phyloP scores from a whole-genome alignment of 2,888 invertebrate species.

The Pegoplata infirma region DNA sequence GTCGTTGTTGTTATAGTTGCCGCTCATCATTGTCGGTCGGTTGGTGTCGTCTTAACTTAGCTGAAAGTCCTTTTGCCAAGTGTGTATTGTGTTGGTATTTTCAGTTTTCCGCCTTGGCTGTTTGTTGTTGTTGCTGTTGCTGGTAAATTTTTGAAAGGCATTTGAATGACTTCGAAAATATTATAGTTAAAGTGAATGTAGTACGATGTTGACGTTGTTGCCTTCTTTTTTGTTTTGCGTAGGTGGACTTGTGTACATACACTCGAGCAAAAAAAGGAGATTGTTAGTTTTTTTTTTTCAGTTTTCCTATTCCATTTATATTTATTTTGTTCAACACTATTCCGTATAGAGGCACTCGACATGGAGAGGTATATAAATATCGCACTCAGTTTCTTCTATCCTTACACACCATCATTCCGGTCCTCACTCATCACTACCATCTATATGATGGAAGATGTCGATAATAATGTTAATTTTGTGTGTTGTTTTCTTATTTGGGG shows the following conservation, averaged over 20 bases:
- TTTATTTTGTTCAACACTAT: slow-evolving; percentile 5
- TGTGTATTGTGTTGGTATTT: slow-evolving; percentile 8
- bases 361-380: neutral
- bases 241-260: slow-evolving; percentile 36
- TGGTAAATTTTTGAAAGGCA: slow-evolving; percentile 59
- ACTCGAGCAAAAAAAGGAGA: slow-evolving; percentile 7
- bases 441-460: slow-evolving; percentile 13
- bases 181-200: slow-evolving; percentile 31
- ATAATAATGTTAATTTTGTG: slow-evolving; percentile 4
- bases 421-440: no score
- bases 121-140: slow-evolving; percentile 37
- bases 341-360: no score
- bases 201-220: slow-evolving; percentile 16
- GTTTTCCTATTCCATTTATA: neutral
- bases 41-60: no score
- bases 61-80: slow-evolving; percentile 48
- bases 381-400: neutral
- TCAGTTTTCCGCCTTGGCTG: slow-evolving; percentile 30
- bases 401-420: no score
- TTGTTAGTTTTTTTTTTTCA: no score
- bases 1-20: no score
- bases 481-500: neutral
- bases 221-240: slow-evolving; percentile 29
- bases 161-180: slow-evolving; percentile 56
- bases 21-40: no score